Evolutionary conservation across 2,113 vertebrate genomes (phyloP).

Genomic region (Pollachius pollachius): DNA sequence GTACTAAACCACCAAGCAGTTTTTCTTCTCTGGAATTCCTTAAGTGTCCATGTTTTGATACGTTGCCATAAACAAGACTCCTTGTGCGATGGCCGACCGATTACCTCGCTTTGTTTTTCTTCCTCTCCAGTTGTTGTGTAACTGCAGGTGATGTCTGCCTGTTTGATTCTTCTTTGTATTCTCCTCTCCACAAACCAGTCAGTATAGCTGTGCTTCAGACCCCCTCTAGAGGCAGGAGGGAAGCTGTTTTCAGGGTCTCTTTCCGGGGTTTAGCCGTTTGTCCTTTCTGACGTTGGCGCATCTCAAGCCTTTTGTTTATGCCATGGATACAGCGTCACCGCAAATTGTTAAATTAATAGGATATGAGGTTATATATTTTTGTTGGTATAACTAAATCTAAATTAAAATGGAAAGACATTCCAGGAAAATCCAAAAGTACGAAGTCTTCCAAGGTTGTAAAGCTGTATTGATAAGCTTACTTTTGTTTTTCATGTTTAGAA

Average conservation of each 20-base stretch:
- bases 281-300: constrained; percentile 1
- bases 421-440: constrained; percentile 51
- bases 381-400: background rate
- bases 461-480: constrained; percentile 65
- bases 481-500: constrained; percentile 55
- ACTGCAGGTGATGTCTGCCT: constrained; percentile 28
- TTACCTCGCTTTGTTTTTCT: constrained; percentile 3
- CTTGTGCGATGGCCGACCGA: background rate
- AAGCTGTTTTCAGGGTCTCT: constrained; percentile 40
- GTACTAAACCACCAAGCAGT: constrained; percentile 7
- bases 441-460: constrained; percentile 67
- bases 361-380: background rate
- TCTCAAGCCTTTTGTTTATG: too few relatives aligned
- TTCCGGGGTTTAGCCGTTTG: constrained; percentile 13
- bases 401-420: constrained; percentile 69
- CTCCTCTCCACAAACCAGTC: constrained; percentile 5
- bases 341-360: constrained; percentile 21
- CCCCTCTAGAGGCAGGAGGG: constrained; percentile 10
- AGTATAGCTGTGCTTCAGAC: constrained; percentile 17
- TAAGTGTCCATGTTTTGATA: background rate
- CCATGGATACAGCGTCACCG: background rate
- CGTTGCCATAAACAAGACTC: constrained; percentile 10
- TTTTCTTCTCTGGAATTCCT: constrained; percentile 4
- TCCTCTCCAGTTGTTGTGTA: constrained; percentile 27
- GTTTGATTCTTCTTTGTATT: background rate